Conservation (phyloP, 2,797 vertebrate genomes). For the Emys orbicularis region DNA sequence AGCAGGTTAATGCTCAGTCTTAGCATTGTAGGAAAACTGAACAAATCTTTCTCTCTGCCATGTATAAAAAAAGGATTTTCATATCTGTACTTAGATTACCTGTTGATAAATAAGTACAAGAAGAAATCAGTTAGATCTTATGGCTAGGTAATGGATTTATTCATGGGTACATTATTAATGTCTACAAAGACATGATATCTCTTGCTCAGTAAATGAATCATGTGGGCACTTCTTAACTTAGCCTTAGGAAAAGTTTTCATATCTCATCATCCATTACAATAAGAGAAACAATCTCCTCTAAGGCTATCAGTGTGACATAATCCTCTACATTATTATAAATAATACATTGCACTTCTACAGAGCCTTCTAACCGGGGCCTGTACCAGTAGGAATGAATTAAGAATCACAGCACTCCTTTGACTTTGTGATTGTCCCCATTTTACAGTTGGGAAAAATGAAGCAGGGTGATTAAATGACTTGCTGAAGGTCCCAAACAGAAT, state of each 20-base stretch:
- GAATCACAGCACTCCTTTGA: no score
- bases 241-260: conserved; percentile 8
- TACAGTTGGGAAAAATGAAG: background rate
- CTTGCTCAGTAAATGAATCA: conserved; percentile 43
- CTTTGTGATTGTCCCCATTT: background rate
- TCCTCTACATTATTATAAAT: background rate
- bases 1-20: background rate
- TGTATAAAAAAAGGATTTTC: background rate
- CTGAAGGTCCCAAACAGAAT: background rate
- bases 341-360: background rate
- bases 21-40: background rate
- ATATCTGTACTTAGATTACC: conserved; percentile 4
- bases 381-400: background rate
- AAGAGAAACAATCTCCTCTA: background rate
- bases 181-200: conserved; percentile 13
- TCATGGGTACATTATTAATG: conserved; percentile 35
- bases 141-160: conserved; percentile 26
- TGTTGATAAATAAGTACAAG: conserved; percentile 22
- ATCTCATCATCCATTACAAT: conserved; percentile 24
- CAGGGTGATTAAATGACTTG: background rate
- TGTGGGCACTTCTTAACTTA: conserved; percentile 39
- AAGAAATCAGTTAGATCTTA: conserved; percentile 55
- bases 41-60: background rate
- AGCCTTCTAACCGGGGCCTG: background rate
- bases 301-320: background rate